A percentile compares a stretch with the other conserved stretches of the same genome.
Evolutionary conservation across 2,888 invertebrate genomes (phyloP).

Genomic region (Lepidonotus clava): DNA sequence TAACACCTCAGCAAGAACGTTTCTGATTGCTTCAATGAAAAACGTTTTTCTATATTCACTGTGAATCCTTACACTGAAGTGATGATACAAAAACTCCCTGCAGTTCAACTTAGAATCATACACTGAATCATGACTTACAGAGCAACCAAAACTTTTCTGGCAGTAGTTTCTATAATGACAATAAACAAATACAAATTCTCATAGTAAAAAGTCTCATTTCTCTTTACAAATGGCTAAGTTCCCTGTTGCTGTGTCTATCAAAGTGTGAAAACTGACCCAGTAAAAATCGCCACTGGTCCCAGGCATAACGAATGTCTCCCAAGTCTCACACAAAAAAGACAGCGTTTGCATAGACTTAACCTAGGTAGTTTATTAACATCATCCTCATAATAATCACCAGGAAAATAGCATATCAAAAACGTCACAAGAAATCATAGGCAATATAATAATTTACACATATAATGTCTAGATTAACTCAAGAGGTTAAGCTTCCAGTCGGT

Average conservation of each 20-base stretch:
- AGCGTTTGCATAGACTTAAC: slow-evolving; percentile 36
- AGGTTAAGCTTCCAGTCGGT: too few relatives aligned
- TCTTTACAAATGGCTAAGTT: not conserved
- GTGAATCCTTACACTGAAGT: too few relatives aligned
- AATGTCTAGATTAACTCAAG: not conserved
- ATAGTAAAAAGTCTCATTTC: too few relatives aligned
- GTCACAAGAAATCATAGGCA: slow-evolving; percentile 27
- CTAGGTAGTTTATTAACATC: not conserved
- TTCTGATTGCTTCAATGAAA: too few relatives aligned
- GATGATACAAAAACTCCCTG: not conserved
- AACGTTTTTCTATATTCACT: too few relatives aligned
- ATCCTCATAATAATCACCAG: too few relatives aligned
- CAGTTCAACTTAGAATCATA: not conserved
- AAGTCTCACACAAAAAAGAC: not conserved
- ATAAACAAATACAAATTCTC: too few relatives aligned
- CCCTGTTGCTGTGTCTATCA: not conserved
- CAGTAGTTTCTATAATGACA: not conserved
- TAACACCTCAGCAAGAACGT: too few relatives aligned
- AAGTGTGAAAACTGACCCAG: not conserved
- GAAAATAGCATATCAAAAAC: not conserved
- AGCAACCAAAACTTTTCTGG: not conserved
- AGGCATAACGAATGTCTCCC: not conserved
- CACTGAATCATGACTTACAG: not conserved
- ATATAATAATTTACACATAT: too few relatives aligned
- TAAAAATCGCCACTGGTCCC: not conserved